phyloP scores from a whole-genome alignment of 1,140 invertebrate species.

The Liolophura sinensis region DNA sequence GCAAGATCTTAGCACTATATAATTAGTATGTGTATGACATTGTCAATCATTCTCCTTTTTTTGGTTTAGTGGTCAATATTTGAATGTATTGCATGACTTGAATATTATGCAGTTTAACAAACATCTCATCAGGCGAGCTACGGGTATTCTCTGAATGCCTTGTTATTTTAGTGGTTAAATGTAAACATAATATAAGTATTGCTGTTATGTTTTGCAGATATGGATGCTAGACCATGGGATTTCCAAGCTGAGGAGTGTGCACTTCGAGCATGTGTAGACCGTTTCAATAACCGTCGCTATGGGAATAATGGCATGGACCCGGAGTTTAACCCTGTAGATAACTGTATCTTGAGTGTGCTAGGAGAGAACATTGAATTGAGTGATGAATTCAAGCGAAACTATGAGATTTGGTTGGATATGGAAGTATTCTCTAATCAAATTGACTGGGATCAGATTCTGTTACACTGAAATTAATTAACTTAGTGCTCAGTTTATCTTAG shows the following conservation, averaged over 20 bases:
- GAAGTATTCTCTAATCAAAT: conserved; percentile 87
- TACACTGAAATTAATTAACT: no score
- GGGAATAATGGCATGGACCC: conserved; percentile 54
- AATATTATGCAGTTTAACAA: no score
- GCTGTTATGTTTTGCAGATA: conserved; percentile 66
- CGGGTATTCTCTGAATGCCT: background rate
- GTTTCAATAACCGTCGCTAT: conserved; percentile 94
- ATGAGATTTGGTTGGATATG: conserved; percentile 93
- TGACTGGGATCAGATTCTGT: conserved; percentile 67
- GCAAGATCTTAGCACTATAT: no score
- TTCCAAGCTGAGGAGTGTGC: conserved; percentile 98
- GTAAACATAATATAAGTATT: no score
- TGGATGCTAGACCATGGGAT: conserved; percentile 97
- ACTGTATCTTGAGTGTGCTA: conserved; percentile 81
- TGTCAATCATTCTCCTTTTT: no score
- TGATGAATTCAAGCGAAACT: conserved; percentile 95
- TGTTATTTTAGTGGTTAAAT: conserved; percentile 1
- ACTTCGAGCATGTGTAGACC: conserved; percentile 87
- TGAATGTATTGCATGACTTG: no score
- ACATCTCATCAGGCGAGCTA: no score
- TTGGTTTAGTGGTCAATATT: no score
- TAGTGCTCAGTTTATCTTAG: no score
- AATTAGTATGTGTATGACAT: no score
- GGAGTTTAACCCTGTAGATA: conserved; percentile 85
- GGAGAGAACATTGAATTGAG: conserved; percentile 77